Evolutionary conservation across 1,140 invertebrate genomes (phyloP).

Genomic region (Leptopilina clavipes): DNA sequence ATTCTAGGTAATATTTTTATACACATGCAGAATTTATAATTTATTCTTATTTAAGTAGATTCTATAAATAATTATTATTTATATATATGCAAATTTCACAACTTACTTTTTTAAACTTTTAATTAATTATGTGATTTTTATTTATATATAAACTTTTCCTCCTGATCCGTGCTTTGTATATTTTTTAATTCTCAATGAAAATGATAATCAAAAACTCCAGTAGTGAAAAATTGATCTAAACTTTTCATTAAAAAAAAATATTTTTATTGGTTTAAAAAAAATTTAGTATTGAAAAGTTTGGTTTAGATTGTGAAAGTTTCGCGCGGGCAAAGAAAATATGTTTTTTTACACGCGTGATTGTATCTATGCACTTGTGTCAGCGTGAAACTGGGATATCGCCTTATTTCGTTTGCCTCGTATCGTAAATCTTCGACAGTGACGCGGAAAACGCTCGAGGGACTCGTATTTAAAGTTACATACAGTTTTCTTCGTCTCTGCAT

Average conservation of each 20-base stretch:
- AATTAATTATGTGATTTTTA: not conserved
- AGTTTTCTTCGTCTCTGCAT: conserved; percentile 38
- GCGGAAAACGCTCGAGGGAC: conserved; percentile 37
- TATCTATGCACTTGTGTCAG: conserved; percentile 46
- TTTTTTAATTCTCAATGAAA: too few relatives aligned
- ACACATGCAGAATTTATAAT: too few relatives aligned
- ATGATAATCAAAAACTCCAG: too few relatives aligned
- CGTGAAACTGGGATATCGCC: conserved; percentile 39
- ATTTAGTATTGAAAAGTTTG: conserved; percentile 24
- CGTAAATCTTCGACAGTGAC: conserved; percentile 43
- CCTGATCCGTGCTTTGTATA: too few relatives aligned
- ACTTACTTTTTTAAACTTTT: not conserved
- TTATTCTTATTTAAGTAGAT: not conserved
- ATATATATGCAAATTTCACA: not conserved
- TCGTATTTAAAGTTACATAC: conserved; percentile 41
- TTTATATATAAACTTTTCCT: not conserved
- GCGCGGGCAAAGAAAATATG: conserved; percentile 35
- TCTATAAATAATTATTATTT: not conserved
- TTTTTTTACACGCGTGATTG: conserved; percentile 1
- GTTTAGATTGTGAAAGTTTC: not conserved
- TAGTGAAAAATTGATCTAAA: too few relatives aligned
- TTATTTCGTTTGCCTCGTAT: conserved; percentile 45
- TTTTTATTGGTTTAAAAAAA: too few relatives aligned
- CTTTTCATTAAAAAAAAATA: not conserved
- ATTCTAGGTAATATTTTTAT: too few relatives aligned